Evolutionary conservation across 1,140 invertebrate species (phyloP).

Genomic region (Megalonaias nervosa): DNA sequence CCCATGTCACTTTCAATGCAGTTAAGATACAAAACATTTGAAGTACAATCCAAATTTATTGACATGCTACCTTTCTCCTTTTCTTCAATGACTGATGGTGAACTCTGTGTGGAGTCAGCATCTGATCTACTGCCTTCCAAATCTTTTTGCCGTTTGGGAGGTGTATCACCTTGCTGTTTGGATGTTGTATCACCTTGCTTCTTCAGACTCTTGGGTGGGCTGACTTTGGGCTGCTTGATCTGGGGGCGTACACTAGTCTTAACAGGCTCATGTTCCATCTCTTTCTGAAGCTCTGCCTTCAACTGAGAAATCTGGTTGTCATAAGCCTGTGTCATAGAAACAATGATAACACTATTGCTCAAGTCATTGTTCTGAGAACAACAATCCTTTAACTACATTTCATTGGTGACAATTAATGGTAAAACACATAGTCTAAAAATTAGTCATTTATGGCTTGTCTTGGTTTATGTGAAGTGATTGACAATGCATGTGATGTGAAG

Average conservation of each 20-base stretch:
- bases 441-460: too few species aligned
- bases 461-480: too few species aligned
- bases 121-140: slow-evolving; percentile 10
- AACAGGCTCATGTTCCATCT: slow-evolving; percentile 64
- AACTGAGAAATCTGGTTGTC: slow-evolving; percentile 73
- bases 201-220: slow-evolving; percentile 24
- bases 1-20: too few species aligned
- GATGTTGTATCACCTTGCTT: slow-evolving; percentile 27
- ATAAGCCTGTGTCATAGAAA: slow-evolving; percentile 68
- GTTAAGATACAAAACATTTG: too few species aligned
- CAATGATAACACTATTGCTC: too few species aligned
- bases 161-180: slow-evolving; percentile 15
- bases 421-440: too few species aligned
- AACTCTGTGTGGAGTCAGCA: slow-evolving; percentile 32
- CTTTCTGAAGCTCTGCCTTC: slow-evolving; percentile 70
- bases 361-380: too few species aligned
- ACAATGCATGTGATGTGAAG: too few species aligned
- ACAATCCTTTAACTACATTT: too few species aligned
- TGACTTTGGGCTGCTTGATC: slow-evolving; percentile 73
- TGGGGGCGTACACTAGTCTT: slow-evolving; percentile 70
- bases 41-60: background rate
- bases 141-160: slow-evolving; percentile 8
- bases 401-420: too few species aligned
- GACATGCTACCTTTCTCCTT: slow-evolving; percentile 1
- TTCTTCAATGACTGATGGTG: slow-evolving; percentile 48